These are phyloP conservation scores for Thalassarche chlororhynchos DNA, from an alignment of 2,113 vertebrate genomes.

Conservation along the genomic window DNA sequence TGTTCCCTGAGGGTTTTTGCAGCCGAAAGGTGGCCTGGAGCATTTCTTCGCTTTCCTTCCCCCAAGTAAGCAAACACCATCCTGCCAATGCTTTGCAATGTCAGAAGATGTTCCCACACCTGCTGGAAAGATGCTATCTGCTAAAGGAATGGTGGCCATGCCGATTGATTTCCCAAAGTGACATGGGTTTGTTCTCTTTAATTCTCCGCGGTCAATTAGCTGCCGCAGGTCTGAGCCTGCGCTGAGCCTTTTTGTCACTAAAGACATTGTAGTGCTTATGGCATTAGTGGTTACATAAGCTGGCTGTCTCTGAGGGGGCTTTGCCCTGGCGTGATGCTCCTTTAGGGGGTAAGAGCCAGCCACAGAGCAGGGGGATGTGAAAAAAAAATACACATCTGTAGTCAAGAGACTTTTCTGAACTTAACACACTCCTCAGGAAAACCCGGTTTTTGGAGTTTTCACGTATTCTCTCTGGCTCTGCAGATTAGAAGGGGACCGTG, in stretches of 20 bases:
- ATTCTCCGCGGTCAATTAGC: neutral
- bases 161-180: neutral
- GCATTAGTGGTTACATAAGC: slow-evolving; percentile 54
- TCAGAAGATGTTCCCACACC: neutral
- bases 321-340: slow-evolving; percentile 20
- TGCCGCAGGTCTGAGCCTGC: neutral
- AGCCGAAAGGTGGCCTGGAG: neutral
- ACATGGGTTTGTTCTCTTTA: neutral
- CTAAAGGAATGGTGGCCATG: neutral
- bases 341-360: slow-evolving; percentile 32
- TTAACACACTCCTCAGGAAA: neutral
- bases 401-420: neutral
- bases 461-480: neutral
- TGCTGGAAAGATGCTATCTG: neutral
- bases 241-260: slow-evolving; percentile 49
- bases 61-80: neutral
- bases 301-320: slow-evolving; percentile 3
- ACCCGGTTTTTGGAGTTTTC: neutral
- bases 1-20: neutral
- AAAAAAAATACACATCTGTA: neutral
- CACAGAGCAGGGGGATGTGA: neutral
- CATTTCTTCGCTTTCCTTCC: neutral
- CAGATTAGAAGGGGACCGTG: slow-evolving; percentile 59
- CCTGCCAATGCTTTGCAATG: neutral
- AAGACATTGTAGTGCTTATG: slow-evolving; percentile 37